Percentiles rank a stretch among this genome's conserved stretches.
Conservation (phyloP, 92 coral and sea anemone species). For the Actinostola sp. region DNA sequence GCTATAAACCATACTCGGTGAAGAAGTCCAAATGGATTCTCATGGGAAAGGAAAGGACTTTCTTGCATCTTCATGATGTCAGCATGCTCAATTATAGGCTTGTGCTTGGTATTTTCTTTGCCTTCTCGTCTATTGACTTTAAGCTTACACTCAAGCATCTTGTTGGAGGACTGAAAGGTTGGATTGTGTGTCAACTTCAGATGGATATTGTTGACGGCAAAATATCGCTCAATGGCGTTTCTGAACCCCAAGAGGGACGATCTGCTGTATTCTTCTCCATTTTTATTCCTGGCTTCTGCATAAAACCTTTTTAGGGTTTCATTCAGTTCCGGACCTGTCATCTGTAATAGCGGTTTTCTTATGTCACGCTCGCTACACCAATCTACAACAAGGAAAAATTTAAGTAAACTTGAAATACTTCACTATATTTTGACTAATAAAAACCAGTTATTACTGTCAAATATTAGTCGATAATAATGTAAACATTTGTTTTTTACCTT, state of each 20-base stretch:
- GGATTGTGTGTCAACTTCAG: slow-evolving; percentile 34
- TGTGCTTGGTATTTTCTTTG: slow-evolving; percentile 37
- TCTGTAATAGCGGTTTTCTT: slow-evolving; percentile 34
- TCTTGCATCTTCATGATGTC: slow-evolving; percentile 34
- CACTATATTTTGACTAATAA: no score
- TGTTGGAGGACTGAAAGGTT: slow-evolving; percentile 22
- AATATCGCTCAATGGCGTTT: slow-evolving; percentile 46
- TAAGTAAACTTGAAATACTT: no score
- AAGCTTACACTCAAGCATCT: slow-evolving; percentile 30
- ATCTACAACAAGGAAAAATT: no score
- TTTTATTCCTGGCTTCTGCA: no score
- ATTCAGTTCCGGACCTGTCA: no score
- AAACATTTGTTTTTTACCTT: no score
- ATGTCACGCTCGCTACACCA: no score
- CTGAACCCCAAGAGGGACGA: slow-evolving; percentile 51
- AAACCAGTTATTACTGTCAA: no score
- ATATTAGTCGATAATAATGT: no score
- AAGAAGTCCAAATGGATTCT: slow-evolving; percentile 23
- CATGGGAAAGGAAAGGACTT: slow-evolving; percentile 29
- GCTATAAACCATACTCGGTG: slow-evolving; percentile 54
- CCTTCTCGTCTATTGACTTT: slow-evolving; percentile 22
- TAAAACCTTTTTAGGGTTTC: no score
- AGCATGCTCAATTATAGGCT: slow-evolving; percentile 22
- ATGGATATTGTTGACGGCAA: slow-evolving; percentile 38
- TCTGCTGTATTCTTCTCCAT: no score